A percentile compares a stretch with the other conserved stretches of the same genome.
phyloP scores from a whole-genome alignment of 2,113 vertebrate genomes.

The Psilopsiagon aymara region DNA sequence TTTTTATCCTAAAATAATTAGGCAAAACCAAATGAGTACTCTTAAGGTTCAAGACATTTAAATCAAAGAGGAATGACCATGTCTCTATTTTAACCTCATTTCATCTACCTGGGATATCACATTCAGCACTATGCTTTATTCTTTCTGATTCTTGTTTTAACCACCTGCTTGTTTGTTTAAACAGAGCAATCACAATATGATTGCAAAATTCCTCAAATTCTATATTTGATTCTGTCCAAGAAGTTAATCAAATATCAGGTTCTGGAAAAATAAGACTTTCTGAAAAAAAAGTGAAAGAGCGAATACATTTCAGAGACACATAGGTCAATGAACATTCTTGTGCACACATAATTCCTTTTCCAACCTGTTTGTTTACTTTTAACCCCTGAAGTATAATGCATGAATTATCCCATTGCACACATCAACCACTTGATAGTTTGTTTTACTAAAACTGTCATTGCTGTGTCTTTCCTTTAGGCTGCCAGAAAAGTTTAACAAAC shows the following conservation, averaged over 20 bases:
- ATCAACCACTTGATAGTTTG: background rate
- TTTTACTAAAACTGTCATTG: background rate
- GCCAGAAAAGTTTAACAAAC: slow-evolving; percentile 3
- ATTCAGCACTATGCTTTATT: background rate
- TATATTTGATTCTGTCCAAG: background rate
- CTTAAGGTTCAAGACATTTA: background rate
- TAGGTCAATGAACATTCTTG: background rate
- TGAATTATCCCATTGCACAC: background rate
- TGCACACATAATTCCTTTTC: background rate
- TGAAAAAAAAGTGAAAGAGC: background rate
- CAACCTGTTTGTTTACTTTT: background rate
- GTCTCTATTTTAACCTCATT: background rate
- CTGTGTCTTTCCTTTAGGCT: background rate
- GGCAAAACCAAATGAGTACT: background rate
- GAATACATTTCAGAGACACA: background rate
- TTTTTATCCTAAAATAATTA: background rate
- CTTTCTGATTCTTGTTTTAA: background rate
- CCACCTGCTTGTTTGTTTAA: background rate
- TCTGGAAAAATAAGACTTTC: background rate
- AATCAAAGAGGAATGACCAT: background rate
- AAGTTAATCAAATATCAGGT: background rate
- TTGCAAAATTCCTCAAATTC: background rate
- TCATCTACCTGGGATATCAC: background rate
- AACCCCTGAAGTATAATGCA: background rate
- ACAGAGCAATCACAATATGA: background rate